Base-by-base conservation (phyloP, 2,113 vertebrate species). In the Columbina picui region DNA sequence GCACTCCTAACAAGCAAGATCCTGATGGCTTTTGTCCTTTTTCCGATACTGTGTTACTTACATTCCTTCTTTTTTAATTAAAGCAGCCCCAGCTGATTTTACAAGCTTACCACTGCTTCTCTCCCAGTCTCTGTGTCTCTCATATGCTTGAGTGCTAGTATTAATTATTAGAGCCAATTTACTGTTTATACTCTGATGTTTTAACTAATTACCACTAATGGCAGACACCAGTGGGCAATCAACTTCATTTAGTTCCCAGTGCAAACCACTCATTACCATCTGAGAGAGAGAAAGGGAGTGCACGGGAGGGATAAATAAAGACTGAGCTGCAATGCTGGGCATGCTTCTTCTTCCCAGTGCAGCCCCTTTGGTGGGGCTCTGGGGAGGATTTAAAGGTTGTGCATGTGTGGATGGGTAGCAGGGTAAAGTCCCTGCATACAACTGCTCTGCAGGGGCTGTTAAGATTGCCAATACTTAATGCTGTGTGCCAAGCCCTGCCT, bases 161-260 rank as follows among this genome's bases (percentile, higher is more conserved):
- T 99, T 99, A 99, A 99, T 99, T 99, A 99, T 99, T 98, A 98
- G 98, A 99, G 98, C 99, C 99, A 99, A 99, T 99, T 99, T 99
- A 99, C 98, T 99, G 98, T 99, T 99, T 99, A 99, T 99, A 99
- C 99, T 98, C 98, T 98, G 99, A 99, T 99, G 99, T 99, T 99
- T 99, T 99, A 99, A 99, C 99, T 99, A 99, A 99, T 99, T 99
- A 99, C 98, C 98, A 98, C 99, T 99, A 99, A 99, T 99, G 98
- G 99, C 98, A 98, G 98, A 98, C 98, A 98, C 98, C 98, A 98
- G 99, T 98, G 98, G 98, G 98, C 98, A 98, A 99, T 98, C 98
- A 98, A 98, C 99, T 98, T 99, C 99, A 99, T 99, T 99, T 99
- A 99, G 99, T 99, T 99, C 98, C 98, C 98, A 99, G 97, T 97